phyloP scores from a whole-genome alignment of 2,113 vertebrate species.

The Anoplopoma fimbria region DNA sequence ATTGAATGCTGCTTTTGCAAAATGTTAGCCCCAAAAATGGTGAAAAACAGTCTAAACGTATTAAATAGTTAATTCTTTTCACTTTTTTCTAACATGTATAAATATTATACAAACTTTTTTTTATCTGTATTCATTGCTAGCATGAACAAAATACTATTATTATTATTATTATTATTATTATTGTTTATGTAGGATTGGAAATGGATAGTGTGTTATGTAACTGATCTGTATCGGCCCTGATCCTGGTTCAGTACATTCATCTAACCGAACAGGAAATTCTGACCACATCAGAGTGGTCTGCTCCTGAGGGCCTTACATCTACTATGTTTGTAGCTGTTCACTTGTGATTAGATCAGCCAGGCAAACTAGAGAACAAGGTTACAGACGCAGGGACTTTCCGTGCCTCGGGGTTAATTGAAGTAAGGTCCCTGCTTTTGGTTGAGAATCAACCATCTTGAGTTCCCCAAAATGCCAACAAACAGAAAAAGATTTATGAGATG shows the following conservation, averaged over 20 bases:
- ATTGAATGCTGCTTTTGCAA: too few relatives aligned
- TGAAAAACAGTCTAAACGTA: too few relatives aligned
- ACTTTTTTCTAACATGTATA: too few relatives aligned
- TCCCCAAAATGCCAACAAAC: slow-evolving; percentile 62
- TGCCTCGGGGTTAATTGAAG: slow-evolving; percentile 8
- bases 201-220: slow-evolving; percentile 11
- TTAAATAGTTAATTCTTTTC: too few relatives aligned
- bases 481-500: slow-evolving; percentile 68
- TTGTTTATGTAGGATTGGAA: too few relatives aligned
- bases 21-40: too few relatives aligned
- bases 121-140: too few relatives aligned
- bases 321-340: neutral
- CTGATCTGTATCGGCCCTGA: neutral
- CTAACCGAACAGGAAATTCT: neutral
- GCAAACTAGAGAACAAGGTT: slow-evolving; percentile 24
- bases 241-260: neutral
- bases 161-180: too few relatives aligned
- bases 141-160: too few relatives aligned
- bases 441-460: slow-evolving; percentile 39
- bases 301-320: neutral
- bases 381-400: slow-evolving; percentile 1
- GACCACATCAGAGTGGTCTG: neutral
- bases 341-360: slow-evolving; percentile 14
- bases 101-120: too few relatives aligned
- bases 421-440: slow-evolving; percentile 14